Evolutionary conservation across 2,888 invertebrate species (phyloP), one percentile per base, ranked within the genome.

Genomic region (Baronia brevicornis): DNA sequence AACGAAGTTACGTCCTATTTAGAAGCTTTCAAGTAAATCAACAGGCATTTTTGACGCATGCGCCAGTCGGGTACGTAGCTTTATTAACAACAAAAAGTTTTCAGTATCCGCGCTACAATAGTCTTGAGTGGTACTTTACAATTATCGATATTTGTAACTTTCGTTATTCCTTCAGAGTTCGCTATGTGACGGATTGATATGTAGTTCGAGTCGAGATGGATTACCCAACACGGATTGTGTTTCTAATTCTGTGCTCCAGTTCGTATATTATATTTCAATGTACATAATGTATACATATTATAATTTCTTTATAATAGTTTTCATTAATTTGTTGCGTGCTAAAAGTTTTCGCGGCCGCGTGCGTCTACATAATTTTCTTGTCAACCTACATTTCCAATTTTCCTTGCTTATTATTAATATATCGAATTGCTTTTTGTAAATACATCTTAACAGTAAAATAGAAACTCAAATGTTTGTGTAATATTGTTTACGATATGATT

Each of bases 211-310:
- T 13, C 17, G 56, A 42, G 44, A 78, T 78, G 79, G 58, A 71
- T 60, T 67, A 60, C 56, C 58, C 71, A 33, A 56, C 54, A 39
- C 54, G 66, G 43, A 60, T 75, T 43, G 63, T 71, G 62, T 47
- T 77, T 38, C 62, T 75, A 37, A 60, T 78, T 53, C 46, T 77
- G 44, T 70, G 66, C 49, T 61, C 74, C 54, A 77, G 78, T 79
- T 62, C 39, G 75, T 75, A 74, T 65, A 34, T 10, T 5, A n/a
- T n/a, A n/a, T n/a, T n/a, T n/a, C n/a, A n/a, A n/a, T n/a, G n/a
- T n/a, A n/a, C n/a, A n/a, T 27, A 36, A 20, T 15, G 19, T 25
- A 7, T 8, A 6, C 19, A 12, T 37, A 23, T 32, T 11, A 8
- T 46, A 44, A 43, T 51, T 55, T 38, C 48, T 44, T 53, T 39